phyloP scores from a whole-genome alignment of 30 jellyfish, hydroid and myxozoan species.

The Aurelia sp. region DNA sequence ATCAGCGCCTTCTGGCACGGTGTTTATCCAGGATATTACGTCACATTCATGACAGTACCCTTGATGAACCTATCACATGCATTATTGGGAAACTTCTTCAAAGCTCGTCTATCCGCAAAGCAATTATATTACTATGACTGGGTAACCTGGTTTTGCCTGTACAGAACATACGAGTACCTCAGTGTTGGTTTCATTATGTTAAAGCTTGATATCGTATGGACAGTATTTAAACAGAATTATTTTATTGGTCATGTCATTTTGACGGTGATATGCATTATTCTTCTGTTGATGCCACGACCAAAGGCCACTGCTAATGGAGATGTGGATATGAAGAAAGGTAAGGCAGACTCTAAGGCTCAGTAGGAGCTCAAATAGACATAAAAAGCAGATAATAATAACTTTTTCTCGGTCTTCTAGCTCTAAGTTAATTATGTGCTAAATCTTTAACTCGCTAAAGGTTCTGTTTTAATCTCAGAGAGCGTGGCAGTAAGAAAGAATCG shows the following conservation, averaged over 20 bases:
- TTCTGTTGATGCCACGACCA: conserved; percentile 6
- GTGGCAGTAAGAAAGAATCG: too few species aligned
- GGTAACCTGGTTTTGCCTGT: conserved; percentile 79
- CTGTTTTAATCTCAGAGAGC: too few species aligned
- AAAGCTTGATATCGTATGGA: conserved; percentile 74
- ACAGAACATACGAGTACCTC: conserved; percentile 77
- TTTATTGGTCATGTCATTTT: conserved; percentile 81
- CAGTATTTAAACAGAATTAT: conserved; percentile 69
- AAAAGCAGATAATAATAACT: too few species aligned
- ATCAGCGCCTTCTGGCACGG: conserved; percentile 99
- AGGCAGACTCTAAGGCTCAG: too few species aligned
- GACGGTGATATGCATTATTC: conserved; percentile 15
- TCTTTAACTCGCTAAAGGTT: too few species aligned
- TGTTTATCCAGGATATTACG: conserved; percentile 96
- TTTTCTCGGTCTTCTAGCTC: too few species aligned
- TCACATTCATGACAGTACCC: conserved; percentile 95
- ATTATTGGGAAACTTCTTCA: conserved; percentile 49
- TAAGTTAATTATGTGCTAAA: too few species aligned
- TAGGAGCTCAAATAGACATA: too few species aligned
- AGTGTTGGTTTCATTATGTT: conserved; percentile 89
- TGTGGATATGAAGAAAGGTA: too few species aligned
- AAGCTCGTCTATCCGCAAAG: conserved; percentile 32
- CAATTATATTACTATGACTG: conserved; percentile 66
- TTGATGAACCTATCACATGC: conserved; percentile 79
- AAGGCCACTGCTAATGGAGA: background rate